Conservation (phyloP, 1,140 invertebrate genomes). For the Drosophila miranda region DNA sequence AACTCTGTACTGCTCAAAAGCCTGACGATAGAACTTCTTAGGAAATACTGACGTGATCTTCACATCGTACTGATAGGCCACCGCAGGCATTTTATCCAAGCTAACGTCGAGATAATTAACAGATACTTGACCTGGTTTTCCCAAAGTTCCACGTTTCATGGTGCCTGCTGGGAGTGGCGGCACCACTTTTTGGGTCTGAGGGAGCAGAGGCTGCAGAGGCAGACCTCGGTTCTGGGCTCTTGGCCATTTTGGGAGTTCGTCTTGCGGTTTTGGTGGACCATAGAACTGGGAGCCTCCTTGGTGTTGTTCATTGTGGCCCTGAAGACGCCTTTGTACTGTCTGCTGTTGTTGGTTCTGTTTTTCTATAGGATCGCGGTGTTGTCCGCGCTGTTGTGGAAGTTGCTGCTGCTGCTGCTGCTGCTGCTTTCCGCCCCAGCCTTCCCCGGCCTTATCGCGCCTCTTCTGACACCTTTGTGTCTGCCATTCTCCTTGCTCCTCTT, state of each 20-base stretch:
- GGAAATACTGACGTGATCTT: constrained; percentile 83
- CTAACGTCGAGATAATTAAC: constrained; percentile 83
- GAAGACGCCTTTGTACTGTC: too few species aligned
- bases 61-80: constrained; percentile 84
- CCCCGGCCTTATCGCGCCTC: background rate
- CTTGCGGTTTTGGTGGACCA: too few species aligned
- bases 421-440: constrained; percentile 25
- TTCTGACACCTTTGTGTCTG: constrained; percentile 10
- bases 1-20: constrained; percentile 57
- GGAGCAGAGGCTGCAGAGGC: too few species aligned
- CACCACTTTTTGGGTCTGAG: too few species aligned
- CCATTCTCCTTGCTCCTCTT: background rate
- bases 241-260: constrained; percentile 5
- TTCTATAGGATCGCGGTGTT: constrained; percentile 5
- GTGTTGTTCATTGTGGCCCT: too few species aligned
- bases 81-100: constrained; percentile 81
- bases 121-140: constrained; percentile 82
- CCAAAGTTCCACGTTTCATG: constrained; percentile 81
- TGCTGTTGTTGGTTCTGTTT: background rate
- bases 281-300: too few species aligned
- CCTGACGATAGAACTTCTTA: constrained; percentile 81
- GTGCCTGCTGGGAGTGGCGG: constrained; percentile 17
- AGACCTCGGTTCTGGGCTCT: too few species aligned
- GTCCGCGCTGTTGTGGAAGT: background rate
- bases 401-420: constrained; percentile 1